Evolutionary conservation across 2,113 vertebrate species (phyloP), one percentile per base, ranked within the genome.

Genomic region (Podocnemis expansa): DNA sequence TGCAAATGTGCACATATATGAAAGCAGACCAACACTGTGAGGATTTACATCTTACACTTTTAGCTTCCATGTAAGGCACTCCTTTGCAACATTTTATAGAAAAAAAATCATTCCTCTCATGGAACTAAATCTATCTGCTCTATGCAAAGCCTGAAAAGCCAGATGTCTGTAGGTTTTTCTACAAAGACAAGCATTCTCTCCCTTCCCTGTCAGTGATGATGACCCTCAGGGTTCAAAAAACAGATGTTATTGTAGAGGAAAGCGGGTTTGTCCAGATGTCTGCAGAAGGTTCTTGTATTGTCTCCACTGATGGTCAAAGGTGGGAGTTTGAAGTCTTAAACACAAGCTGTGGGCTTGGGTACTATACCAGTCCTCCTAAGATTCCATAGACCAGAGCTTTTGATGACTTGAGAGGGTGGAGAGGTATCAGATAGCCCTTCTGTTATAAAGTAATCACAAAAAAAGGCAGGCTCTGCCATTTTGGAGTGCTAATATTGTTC

Each of bases 161-260:
- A 1, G 55, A 3, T 75, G 90, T 89, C 1, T 51, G 10, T 38
- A 11, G 7, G 3, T 1, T 21, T 4, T 5, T 0, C 5, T 41
- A 0, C 45, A 4, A 82, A 38, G 1, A 0, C 84, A 11, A 27
- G 84, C 60, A 86, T 93, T 89, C 54, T 79, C 83, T 91, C 45
- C 2, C 88, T 94, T 41, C 31, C 7, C 6, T 82, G 5, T 51
- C 38, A 13, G 17, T 34, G 49, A 25, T 21, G 13, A 21, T 34
- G 49, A 22, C n/a, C 2, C 6, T 55, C 49, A 2, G 2, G 1
- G 56, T 0, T 84, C 5, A 10, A 3, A 16, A 41, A 73, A 73
- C 21, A 41, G 38, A 41, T 25, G 38, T 8, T 25, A n/a, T 9
- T 73, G 21, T 21, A 73, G 10, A 10, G n/a, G n/a, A 10, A 73